Evolutionary conservation across 2,797 vertebrate genomes (phyloP).

Genomic region (Sebastes minor): DNA sequence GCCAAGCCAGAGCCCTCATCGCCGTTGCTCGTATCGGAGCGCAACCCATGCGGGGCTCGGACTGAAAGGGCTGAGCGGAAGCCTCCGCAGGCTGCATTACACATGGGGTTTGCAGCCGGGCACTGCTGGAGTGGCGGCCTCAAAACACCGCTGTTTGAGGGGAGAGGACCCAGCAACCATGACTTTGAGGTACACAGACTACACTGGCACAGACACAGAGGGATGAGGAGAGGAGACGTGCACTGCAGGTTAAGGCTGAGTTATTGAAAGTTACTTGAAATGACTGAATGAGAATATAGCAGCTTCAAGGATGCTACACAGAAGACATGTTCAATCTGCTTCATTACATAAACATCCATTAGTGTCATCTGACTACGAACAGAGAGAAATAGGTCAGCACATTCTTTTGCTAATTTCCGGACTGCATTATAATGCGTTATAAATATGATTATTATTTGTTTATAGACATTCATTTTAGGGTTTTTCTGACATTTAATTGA

Average conservation of each 20-base stretch:
- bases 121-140: no score
- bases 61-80: background rate
- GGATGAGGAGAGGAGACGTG: no score
- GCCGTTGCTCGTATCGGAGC: background rate
- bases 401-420: background rate
- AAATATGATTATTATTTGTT: background rate
- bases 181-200: no score
- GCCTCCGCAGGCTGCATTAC: background rate
- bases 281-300: background rate
- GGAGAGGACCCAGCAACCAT: no score
- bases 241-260: background rate
- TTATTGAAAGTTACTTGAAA: background rate
- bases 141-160: no score
- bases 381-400: background rate
- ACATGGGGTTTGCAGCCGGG: no score
- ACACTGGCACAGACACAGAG: no score
- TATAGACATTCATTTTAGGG: background rate
- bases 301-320: background rate
- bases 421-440: background rate
- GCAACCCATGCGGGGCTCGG: background rate
- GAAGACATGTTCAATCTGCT: background rate
- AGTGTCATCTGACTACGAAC: background rate
- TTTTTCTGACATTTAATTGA: background rate
- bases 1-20: background rate
- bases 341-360: background rate